Evolutionary conservation across 2,797 vertebrate genomes (phyloP), one percentile per base, ranked within the genome.

Genomic region (Acomys russatus): DNA sequence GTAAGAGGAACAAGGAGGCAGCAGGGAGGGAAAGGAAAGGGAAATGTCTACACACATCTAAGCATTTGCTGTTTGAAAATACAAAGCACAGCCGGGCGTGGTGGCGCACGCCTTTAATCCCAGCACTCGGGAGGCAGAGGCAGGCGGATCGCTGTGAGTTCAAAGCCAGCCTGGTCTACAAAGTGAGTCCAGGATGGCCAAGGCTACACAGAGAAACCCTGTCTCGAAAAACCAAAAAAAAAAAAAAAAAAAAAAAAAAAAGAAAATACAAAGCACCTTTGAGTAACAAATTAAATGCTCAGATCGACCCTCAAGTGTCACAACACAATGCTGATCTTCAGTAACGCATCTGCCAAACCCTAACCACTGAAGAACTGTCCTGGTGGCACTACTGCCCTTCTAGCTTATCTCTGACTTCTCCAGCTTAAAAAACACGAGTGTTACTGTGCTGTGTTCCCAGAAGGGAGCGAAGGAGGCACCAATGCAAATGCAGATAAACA

Each of bases 51-150:
- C 1, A 85, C 66, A 91, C 56, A 91, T 35, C 33, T 79, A 87
- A 90, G 86, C 91, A 77, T 86, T 94, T 95, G 61, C 66, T 89
- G n/a, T 79, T 66, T 73, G 73, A 74, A 70, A 91, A 23, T 22
- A 64, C 33, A 78, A 71, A 86, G 54, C 0, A 0, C 28, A n/a
- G n/a, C n/a, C n/a, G n/a, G n/a, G n/a, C n/a, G n/a, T n/a, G n/a
- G n/a, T n/a, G n/a, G n/a, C n/a, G n/a, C n/a, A n/a, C n/a, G n/a
- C n/a, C n/a, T n/a, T n/a, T n/a, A n/a, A n/a, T n/a, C n/a, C n/a
- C n/a, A n/a, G n/a, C n/a, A n/a, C n/a, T n/a, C n/a, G n/a, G n/a
- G n/a, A n/a, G n/a, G n/a, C n/a, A n/a, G n/a, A n/a, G n/a, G n/a
- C n/a, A n/a, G n/a, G n/a, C n/a, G n/a, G n/a, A n/a, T n/a, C n/a